Conservation (phyloP, 2,888 invertebrate species). For the Polymixis flavicincta region DNA sequence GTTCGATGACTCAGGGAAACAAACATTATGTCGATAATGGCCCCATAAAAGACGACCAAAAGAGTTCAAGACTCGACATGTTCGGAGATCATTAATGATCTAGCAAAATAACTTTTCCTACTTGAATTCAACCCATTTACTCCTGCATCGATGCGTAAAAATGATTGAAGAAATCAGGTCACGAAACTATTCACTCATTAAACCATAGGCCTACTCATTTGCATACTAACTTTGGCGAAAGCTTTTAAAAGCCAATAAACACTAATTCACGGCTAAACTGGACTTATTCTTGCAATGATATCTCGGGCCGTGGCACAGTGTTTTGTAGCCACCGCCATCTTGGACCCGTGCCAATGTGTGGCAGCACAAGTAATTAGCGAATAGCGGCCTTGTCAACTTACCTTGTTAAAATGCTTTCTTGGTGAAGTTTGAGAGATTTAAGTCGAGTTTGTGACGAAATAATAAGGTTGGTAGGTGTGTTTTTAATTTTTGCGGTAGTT, state of each 20-base stretch:
- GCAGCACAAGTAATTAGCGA: slow-evolving; percentile 69
- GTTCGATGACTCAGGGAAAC: background rate
- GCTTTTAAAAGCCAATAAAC: slow-evolving; percentile 74
- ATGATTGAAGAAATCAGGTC: slow-evolving; percentile 25
- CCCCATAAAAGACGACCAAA: too few species aligned
- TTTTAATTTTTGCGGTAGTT: background rate
- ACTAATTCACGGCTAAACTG: slow-evolving; percentile 76
- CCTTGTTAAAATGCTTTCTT: slow-evolving; percentile 58
- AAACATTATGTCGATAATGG: background rate
- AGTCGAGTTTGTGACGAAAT: slow-evolving; percentile 39
- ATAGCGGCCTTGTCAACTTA: slow-evolving; percentile 63
- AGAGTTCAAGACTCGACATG: background rate
- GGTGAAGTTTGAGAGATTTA: slow-evolving; percentile 35
- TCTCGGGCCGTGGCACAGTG: slow-evolving; percentile 75
- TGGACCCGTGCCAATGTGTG: slow-evolving; percentile 74
- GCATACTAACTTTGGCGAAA: slow-evolving; percentile 59
- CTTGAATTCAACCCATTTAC: background rate
- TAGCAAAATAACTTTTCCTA: background rate
- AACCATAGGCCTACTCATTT: slow-evolving; percentile 51
- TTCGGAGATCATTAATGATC: background rate
- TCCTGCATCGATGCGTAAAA: background rate
- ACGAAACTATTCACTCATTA: slow-evolving; percentile 38
- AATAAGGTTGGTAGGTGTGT: slow-evolving; percentile 22
- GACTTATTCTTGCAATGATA: slow-evolving; percentile 78
- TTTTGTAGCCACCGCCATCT: slow-evolving; percentile 75